Evolutionary conservation across 2,888 invertebrate genomes (phyloP), one percentile per base, ranked within the genome.

Genomic region (Melinaea marsaeus): DNA sequence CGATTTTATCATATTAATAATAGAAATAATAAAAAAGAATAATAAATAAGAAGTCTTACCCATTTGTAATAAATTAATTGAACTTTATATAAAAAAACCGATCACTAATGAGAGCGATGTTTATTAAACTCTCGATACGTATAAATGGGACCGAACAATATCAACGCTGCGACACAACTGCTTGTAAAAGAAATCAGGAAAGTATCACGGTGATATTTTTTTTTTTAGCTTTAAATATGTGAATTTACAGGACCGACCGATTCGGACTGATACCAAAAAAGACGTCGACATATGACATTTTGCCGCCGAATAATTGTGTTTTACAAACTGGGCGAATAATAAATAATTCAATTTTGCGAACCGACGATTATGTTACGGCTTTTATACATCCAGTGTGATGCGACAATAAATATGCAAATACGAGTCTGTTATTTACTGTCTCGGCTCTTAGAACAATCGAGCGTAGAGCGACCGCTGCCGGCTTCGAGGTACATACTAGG

Each of bases 381-480:
- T 82, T 82, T 79, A 80, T 80, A 83, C 85, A 80, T 80, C 81
- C 79, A 75, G 75, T 76, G 74, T 77, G 72, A 74, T 76, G 79
- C 77, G 87, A 88, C 88, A 87, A 86, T 90, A 90, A 88, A 89
- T 86, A 90, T 90, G 89, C 84, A 86, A 90, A 90, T 90, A 85
- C 82, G 79, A 86, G 77, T 79, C 75, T 77, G 78, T 89, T 84
- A 89, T 85, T 88, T 89, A 89, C 81, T 77, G 77, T 76, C 73
- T 73, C 73, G 74, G 74, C 73, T 69, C 69, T 75, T 79, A 75
- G 76, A 74, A 80, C 79, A 81, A 78, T 79, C 76, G 69, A 60
- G 71, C 73, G 76, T 71, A 22, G 72, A 51, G 7, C 72, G 71
- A 69, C 69, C 63, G 66, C 60, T 69, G 72, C 67, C 72, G 66